Evolutionary conservation across 2,113 vertebrate species (phyloP), one percentile per base, ranked within the genome.

Genomic region (Pseudopodoces humilis): DNA sequence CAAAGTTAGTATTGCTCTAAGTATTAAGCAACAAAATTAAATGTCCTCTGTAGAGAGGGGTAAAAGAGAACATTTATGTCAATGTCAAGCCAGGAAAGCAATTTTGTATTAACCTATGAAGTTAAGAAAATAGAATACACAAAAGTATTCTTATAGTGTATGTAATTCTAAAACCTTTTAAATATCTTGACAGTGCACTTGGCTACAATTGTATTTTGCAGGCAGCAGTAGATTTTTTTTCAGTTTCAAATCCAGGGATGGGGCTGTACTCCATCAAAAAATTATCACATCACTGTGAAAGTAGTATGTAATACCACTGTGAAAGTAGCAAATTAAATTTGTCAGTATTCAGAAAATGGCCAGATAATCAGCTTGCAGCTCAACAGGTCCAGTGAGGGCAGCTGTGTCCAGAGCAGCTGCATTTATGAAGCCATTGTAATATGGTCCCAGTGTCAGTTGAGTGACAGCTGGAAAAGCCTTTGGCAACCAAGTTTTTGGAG

Each of bases 1-100:
- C 96, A 98, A 92, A 86, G 59, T 27, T 52, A 21, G 78, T 97
- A 95, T 98, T 98, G 97, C 94, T 97, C 97, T 96, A 97, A 97
- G 93, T 97, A 98, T 97, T 93, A 96, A 95, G 92, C 77, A 55
- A 49, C 76, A 90, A 90, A 97, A 92, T 87, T 27, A 84, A 95
- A 71, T 93, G 85, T 93, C 79, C 44, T 77, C 69, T 75, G 52
- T 62, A 94, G 91, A 55, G 39, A 64, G 13, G 10, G 28, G 15
- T 25, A 46, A 78, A 83, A 74, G 47, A 56, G 39, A 96, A 81
- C 30, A 83, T 84, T 94, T 90, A 68, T 69, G 23, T 75, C 90
- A 91, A 43, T 22, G 55, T 91, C 37, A 55, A 94, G 78, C 80
- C 88, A 94, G 71, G 65, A 97, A 96, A 95, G 81, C 35, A 90